Conservation (phyloP, 2,113 vertebrate species). For the Protobothrops mucrosquamatus region DNA sequence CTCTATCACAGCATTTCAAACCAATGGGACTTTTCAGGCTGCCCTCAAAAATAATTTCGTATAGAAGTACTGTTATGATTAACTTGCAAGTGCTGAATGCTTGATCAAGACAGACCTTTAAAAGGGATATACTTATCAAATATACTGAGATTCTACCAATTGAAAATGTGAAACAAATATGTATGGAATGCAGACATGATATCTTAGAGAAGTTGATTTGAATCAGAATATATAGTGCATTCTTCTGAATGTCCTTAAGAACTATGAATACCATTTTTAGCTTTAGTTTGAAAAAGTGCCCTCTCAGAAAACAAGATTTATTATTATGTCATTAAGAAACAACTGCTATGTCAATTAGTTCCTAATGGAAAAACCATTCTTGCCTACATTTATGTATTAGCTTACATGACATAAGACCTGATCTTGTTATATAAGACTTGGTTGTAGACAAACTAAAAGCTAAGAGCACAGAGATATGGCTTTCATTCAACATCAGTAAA, state of each 20-base stretch:
- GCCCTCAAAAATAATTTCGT: not conserved
- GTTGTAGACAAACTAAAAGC: conserved; percentile 12
- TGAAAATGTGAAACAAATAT: not conserved
- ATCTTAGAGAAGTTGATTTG: not conserved
- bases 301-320: conserved; percentile 55
- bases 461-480: conserved; percentile 2
- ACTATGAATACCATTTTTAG: conserved; percentile 35
- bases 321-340: conserved; percentile 64
- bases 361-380: conserved; percentile 54
- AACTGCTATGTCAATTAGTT: conserved; percentile 50
- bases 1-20: not conserved
- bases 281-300: conserved; percentile 49
- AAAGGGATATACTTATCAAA: not conserved
- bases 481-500: not conserved
- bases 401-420: conserved; percentile 22
- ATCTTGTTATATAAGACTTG: conserved; percentile 34
- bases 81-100: not conserved
- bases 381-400: conserved; percentile 30
- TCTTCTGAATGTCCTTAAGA: conserved; percentile 38
- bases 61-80: not conserved
- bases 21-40: not conserved
- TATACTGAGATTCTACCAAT: not conserved
- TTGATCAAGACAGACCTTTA: not conserved
- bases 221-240: conserved; percentile 5
- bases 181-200: not conserved